phyloP scores from a whole-genome alignment of 2,888 invertebrate species.

The Drosophila sordidapex region DNA sequence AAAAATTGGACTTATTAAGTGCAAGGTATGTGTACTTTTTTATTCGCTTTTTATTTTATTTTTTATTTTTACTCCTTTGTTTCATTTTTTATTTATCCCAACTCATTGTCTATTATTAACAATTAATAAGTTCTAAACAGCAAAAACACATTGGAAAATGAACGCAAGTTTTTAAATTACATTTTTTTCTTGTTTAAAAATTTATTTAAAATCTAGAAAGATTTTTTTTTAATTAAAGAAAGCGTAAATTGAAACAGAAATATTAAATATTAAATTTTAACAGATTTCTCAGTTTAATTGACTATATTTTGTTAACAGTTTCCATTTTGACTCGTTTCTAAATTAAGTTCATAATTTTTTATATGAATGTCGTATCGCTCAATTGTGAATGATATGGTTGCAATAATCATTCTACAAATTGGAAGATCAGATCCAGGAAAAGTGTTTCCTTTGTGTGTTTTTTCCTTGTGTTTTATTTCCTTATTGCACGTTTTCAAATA shows the following conservation, averaged over 20 bases:
- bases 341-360: not conserved
- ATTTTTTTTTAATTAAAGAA: not conserved
- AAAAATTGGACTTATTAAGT: slow-evolving; percentile 70
- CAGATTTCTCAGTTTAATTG: not conserved
- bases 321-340: not conserved
- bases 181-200: not conserved
- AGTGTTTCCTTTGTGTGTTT: not conserved
- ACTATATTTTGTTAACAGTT: not conserved
- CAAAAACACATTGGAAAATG: not conserved
- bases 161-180: not conserved
- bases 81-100: slow-evolving; percentile 11
- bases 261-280: not conserved
- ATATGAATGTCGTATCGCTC: not conserved
- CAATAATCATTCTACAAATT: not conserved
- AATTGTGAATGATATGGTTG: not conserved
- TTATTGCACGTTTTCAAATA: slow-evolving; percentile 18
- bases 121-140: not conserved
- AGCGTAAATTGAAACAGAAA: not conserved
- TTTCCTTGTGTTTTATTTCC: too few species aligned
- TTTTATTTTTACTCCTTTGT: slow-evolving; percentile 15
- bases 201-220: not conserved
- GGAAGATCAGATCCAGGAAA: not conserved
- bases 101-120: not conserved
- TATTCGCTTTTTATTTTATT: slow-evolving; percentile 49
- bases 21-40: slow-evolving; percentile 78